These are phyloP conservation scores for Thryonomys swinderianus DNA, from an alignment of 2,113 vertebrate species.

Conservation along the genomic window DNA sequence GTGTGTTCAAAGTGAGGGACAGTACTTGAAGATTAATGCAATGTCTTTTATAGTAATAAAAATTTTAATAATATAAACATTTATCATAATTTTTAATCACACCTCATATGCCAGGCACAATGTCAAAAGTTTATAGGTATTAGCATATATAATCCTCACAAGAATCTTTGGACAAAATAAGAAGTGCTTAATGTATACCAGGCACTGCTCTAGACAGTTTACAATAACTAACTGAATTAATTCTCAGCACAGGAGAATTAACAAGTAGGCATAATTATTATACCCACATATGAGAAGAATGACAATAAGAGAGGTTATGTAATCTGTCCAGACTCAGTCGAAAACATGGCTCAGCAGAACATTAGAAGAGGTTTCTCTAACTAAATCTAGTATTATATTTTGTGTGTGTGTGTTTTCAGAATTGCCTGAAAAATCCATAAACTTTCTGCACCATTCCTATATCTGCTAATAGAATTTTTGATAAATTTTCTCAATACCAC, in stretches of 20 bases:
- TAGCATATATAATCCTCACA: slow-evolving; percentile 15
- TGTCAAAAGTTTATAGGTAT: slow-evolving; percentile 43
- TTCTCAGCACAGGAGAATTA: background rate
- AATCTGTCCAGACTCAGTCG: background rate
- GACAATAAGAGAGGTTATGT: background rate
- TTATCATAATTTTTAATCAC: background rate
- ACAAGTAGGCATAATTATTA: background rate
- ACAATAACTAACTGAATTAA: slow-evolving; percentile 9
- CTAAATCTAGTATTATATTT: background rate
- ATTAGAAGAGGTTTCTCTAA: background rate
- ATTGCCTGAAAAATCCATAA: background rate
- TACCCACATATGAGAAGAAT: background rate
- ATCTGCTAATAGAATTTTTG: slow-evolving; percentile 28
- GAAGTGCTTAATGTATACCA: background rate
- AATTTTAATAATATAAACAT: background rate
- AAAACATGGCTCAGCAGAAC: background rate
- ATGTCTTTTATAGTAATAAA: background rate
- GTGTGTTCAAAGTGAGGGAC: background rate
- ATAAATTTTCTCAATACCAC: background rate
- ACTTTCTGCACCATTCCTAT: background rate
- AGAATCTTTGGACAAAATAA: slow-evolving; percentile 32
- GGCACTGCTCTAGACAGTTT: background rate
- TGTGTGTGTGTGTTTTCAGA: background rate
- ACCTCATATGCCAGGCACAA: background rate
- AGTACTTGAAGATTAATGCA: background rate